phyloP scores from a whole-genome alignment of 2,113 vertebrate species.

The Coryphaenoides rupestris region DNA sequence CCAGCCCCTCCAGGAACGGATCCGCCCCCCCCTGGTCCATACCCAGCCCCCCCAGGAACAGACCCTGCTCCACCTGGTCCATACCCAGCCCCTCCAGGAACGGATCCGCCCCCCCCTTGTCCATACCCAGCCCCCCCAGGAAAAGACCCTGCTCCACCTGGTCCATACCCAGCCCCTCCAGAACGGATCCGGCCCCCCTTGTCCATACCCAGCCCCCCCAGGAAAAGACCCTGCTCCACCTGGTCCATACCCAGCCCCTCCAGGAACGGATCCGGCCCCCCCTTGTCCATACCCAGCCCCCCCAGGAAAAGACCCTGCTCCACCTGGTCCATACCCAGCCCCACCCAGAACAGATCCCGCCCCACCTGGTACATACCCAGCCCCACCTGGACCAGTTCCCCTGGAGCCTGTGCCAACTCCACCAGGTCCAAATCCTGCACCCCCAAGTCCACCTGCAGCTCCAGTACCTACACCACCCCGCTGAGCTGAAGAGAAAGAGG shows the following conservation, averaged over 20 bases:
- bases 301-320: slow-evolving; percentile 26
- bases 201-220: neutral
- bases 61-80: slow-evolving; percentile 18
- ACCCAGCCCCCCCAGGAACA: slow-evolving; percentile 17
- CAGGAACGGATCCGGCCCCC: slow-evolving; percentile 13
- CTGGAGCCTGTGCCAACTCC: slow-evolving; percentile 26
- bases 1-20: slow-evolving; percentile 1
- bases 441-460: slow-evolving; percentile 12
- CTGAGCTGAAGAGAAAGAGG: slow-evolving; percentile 28
- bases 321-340: slow-evolving; percentile 2
- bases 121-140: slow-evolving; percentile 12
- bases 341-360: neutral
- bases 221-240: slow-evolving; percentile 1
- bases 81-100: slow-evolving; percentile 19
- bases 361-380: slow-evolving; percentile 33
- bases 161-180: slow-evolving; percentile 19
- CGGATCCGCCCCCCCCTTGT: slow-evolving; percentile 15
- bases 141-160: too few species aligned
- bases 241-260: slow-evolving; percentile 24
- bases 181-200: slow-evolving; percentile 16
- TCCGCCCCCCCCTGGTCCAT: neutral
- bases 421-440: slow-evolving; percentile 29
- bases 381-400: neutral
- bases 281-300: slow-evolving; percentile 20
- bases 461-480: slow-evolving; percentile 34